Evolutionary conservation across 2,888 invertebrate genomes (phyloP).

Genomic region (Drosophila antonietae): DNA sequence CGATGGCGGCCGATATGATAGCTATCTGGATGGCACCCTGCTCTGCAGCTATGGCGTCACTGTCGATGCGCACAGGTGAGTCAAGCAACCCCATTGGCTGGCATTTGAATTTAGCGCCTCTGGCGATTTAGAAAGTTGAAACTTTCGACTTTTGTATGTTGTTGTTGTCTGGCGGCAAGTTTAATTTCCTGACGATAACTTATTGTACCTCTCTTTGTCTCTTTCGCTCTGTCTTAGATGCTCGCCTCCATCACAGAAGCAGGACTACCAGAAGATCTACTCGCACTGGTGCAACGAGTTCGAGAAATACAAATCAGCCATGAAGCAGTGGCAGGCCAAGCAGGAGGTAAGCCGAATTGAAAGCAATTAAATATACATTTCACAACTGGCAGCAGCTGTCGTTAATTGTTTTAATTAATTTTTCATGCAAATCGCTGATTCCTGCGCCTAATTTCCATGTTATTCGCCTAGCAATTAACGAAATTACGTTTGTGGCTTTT

Average conservation of each 20-base stretch:
- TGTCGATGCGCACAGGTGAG: constrained; percentile 93
- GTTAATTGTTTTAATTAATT: constrained; percentile 83
- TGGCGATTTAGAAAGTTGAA: constrained; percentile 58
- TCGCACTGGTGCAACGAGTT: constrained; percentile 99
- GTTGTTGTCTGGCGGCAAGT: constrained; percentile 12
- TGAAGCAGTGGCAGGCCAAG: constrained; percentile 97
- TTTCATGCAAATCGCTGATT: constrained; percentile 59
- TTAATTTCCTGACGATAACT: constrained; percentile 57
- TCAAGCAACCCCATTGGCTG: constrained; percentile 11
- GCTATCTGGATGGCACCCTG: constrained; percentile 94
- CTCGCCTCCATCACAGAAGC: constrained; percentile 94
- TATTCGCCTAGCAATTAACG: constrained; percentile 61
- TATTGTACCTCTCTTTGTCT: constrained; percentile 23
- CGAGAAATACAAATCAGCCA: constrained; percentile 97
- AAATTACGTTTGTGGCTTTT: constrained; percentile 42
- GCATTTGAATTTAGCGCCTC: constrained; percentile 53
- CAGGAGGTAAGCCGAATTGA: constrained; percentile 89
- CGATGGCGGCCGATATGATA: constrained; percentile 95
- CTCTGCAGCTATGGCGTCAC: constrained; percentile 96
- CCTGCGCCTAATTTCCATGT: constrained; percentile 55
- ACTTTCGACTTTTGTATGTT: constrained; percentile 33
- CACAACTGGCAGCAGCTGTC: constrained; percentile 45
- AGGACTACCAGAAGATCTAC: constrained; percentile 97
- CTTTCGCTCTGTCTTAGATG: constrained; percentile 85
- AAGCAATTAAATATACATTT: constrained; percentile 48